Evolutionary conservation across 1,140 invertebrate genomes (phyloP), one percentile per base, ranked within the genome.

Genomic region (Drosophila melanogaster): DNA sequence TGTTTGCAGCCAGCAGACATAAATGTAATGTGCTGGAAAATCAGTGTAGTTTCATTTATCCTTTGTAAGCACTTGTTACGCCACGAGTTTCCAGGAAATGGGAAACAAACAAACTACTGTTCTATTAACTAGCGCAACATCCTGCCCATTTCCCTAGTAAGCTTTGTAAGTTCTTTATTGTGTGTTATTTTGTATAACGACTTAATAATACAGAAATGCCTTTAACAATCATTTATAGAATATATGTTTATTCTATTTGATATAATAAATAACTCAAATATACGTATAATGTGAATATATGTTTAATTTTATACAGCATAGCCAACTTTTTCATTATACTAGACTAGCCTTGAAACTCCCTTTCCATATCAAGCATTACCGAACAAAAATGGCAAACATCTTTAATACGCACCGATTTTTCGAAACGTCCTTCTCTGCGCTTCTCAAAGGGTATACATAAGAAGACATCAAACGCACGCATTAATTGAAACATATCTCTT

Each of bases 71-170:
- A 49, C 47, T 49, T 30, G 47, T 17, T 30, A 49, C n/a, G 47
- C 26, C n/a, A 19, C 26, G 15, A 50, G 11, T 50, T 50, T 50
- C 30, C 15, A 19, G 49, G 49, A 50, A 50, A 50, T 50, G 49
- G 10, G 30, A 10, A 33, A 17, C 8, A 10, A 33, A 17, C 8
- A 35, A 15, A 5, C 19, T 19, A 35, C 49, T 17, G 4, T 19
- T 35, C 10, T 35, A 35, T 35, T 51, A 19, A 3, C 10, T 11
- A 19, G 30, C 49, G 15, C 49, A 12, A 35, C 10, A 35, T 50
- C 11, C 49, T 17, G 30, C 6, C 15, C n/a, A 6, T 19, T 35
- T 50, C 15, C 26, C 6, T 11, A 14, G 1, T 14, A 1, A 22
- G 14, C 14, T 26, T 47, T 10, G 4, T 11, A 17, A 35, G 49